Evolutionary conservation across 2,797 vertebrate genomes (phyloP), one percentile per base, ranked within the genome.

Genomic region (Acrocephalus scirpaceus): DNA sequence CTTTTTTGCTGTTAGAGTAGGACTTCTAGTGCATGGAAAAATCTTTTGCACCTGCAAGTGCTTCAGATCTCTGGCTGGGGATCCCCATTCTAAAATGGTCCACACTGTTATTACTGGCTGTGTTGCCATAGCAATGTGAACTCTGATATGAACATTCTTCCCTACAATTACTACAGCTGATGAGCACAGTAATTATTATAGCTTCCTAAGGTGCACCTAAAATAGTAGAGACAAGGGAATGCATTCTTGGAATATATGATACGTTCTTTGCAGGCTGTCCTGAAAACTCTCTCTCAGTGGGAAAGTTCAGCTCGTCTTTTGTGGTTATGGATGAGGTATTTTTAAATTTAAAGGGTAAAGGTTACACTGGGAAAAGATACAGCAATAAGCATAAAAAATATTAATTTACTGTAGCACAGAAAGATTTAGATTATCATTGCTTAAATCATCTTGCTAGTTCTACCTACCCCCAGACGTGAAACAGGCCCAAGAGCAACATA

Each of bases 61-160:
- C 86, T 94, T 89, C 73, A 85, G 79, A 87, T 94, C 65, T 88
- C 83, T 96, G 90, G 94, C 94, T 64, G 93, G 96, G 95, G 86
- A 96, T 96, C 93, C 96, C 97, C 86, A 13, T 91, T 91, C 72
- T 79, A 75, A 89, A 95, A 93, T 60, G 73, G 73, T 95, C 86
- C 72, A 65, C 16, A 6, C 69, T 78, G 74, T 91, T 96, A 96
- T 95, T 95, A 91, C 92, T 95, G 93, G 38, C 89, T 94, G 67
- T 86, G 98, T 99, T 98, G 96, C 98, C 97, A 98, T 99, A 98
- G 98, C 98, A 97, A 98, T 98, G 22, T 2, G 3, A 94, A 83
- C 90, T 95, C 96, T 95, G 97, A 98, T 97, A 97, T 88, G 96
- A 98, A 96, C 97, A 97, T 98, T 98, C 93, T 97, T 97, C 96